phyloP scores from a whole-genome alignment of 2,797 vertebrate species.

The Buceros bicornis region DNA sequence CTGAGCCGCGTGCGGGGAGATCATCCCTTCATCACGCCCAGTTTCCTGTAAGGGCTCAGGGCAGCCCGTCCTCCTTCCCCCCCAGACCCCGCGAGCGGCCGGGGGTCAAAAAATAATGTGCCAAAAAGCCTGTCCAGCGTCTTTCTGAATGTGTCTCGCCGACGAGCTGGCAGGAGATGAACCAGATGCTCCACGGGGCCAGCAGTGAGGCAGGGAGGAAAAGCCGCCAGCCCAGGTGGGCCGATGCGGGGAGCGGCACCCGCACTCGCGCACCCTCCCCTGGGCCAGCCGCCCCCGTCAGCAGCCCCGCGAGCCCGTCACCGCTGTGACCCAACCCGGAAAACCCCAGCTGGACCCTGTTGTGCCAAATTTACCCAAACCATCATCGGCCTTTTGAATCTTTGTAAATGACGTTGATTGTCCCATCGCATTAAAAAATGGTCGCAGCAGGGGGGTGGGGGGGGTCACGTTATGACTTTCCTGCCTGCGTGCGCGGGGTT shows the following conservation, averaged over 20 bases:
- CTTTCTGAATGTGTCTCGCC: slow-evolving; percentile 50
- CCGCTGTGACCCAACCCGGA: slow-evolving; percentile 14
- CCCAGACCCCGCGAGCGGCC: background rate
- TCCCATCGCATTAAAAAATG: background rate
- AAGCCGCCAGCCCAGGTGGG: background rate
- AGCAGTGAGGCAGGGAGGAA: background rate
- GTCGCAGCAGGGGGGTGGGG: background rate
- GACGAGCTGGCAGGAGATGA: slow-evolving; percentile 61
- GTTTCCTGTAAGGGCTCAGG: slow-evolving; percentile 84
- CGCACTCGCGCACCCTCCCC: background rate
- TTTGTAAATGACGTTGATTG: slow-evolving; percentile 1
- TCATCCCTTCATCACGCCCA: slow-evolving; percentile 89
- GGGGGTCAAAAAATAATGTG: slow-evolving; percentile 51
- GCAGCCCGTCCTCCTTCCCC: background rate
- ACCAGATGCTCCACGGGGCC: background rate
- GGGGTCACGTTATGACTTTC: background rate
- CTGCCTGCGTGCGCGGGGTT: background rate
- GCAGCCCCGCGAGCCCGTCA: background rate
- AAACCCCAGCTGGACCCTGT: slow-evolving; percentile 47
- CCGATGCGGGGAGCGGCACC: background rate
- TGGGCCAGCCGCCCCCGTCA: background rate
- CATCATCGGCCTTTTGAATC: slow-evolving; percentile 14
- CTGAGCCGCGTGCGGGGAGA: slow-evolving; percentile 91
- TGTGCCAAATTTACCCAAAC: slow-evolving; percentile 79
- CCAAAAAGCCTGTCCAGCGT: slow-evolving; percentile 69